These are phyloP conservation scores for Drosophila pallidifrons DNA, from an alignment of 1,140 invertebrate genomes.

Conservation along the genomic window DNA sequence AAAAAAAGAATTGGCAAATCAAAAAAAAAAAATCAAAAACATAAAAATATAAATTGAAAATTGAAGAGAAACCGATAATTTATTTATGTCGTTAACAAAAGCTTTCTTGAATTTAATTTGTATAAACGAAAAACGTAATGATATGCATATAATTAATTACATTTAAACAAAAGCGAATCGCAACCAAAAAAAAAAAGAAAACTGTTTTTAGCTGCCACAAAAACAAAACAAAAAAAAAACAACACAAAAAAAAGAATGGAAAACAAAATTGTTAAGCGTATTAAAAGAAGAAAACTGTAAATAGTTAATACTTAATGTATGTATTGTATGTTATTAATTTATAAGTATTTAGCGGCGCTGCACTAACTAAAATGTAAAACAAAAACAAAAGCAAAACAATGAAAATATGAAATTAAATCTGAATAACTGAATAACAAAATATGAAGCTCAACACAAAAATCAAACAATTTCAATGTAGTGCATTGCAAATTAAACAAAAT, in stretches of 20 bases:
- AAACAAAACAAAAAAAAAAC: conserved; percentile 39
- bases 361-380: conserved; percentile 28
- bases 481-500: conserved; percentile 11
- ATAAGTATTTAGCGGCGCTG: conserved; percentile 59
- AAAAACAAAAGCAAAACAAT: conserved; percentile 25
- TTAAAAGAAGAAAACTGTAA: conserved; percentile 57
- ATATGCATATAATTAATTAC: conserved; percentile 42
- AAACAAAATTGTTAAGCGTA: conserved; percentile 56
- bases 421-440: conserved; percentile 19
- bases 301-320: conserved; percentile 74
- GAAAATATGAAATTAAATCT: conserved; percentile 38
- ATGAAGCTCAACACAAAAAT: conserved; percentile 27
- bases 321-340: conserved; percentile 80
- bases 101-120: conserved; percentile 82
- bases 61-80: conserved; percentile 54
- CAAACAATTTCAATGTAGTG: conserved; percentile 24
- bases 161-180: conserved; percentile 29
- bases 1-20: conserved; percentile 21
- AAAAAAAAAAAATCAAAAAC: conserved; percentile 22
- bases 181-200: conserved; percentile 12
- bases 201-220: conserved; percentile 49
- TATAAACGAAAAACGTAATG: conserved; percentile 52
- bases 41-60: conserved; percentile 15
- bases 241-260: conserved; percentile 13
- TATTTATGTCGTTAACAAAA: conserved; percentile 75